Percentiles rank a stretch among this genome's conserved stretches.
Conservation (phyloP, 2,888 invertebrate genomes). For the Brenthis daphne region DNA sequence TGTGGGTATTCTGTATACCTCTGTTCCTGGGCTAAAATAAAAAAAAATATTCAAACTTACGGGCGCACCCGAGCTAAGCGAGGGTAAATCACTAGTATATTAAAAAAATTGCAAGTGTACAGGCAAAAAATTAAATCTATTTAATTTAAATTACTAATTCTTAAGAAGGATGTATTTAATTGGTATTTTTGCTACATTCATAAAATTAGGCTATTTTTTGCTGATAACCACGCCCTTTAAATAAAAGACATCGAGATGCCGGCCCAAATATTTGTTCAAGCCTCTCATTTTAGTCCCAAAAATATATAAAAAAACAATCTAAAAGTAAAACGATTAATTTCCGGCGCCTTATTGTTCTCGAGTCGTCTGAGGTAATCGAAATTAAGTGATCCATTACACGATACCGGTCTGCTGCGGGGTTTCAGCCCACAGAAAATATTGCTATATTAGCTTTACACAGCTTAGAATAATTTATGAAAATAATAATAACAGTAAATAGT, state of each 20-base stretch:
- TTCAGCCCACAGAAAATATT: background rate
- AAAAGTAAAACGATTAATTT: constrained; percentile 77
- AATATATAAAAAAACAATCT: constrained; percentile 61
- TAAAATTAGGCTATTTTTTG: constrained; percentile 3
- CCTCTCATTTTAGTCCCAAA: constrained; percentile 51
- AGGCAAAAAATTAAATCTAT: no score
- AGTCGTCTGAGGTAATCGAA: constrained; percentile 72
- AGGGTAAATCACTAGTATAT: no score
- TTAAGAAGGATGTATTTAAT: no score
- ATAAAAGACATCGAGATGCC: constrained; percentile 14
- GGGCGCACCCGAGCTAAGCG: no score
- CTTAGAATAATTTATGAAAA: no score
- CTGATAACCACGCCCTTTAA: background rate
- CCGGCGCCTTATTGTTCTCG: constrained; percentile 74
- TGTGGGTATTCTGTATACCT: no score
- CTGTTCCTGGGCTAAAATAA: no score
- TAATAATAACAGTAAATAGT: no score
- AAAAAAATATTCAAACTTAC: no score
- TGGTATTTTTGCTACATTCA: background rate
- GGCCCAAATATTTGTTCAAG: constrained; percentile 24
- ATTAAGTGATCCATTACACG: constrained; percentile 81
- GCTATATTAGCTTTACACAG: background rate
- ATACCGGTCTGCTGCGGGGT: constrained; percentile 57
- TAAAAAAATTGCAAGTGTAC: no score
- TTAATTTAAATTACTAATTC: no score